Base-by-base conservation (phyloP, 2,797 vertebrate genomes). In the Darevskia nairensis region DNA sequence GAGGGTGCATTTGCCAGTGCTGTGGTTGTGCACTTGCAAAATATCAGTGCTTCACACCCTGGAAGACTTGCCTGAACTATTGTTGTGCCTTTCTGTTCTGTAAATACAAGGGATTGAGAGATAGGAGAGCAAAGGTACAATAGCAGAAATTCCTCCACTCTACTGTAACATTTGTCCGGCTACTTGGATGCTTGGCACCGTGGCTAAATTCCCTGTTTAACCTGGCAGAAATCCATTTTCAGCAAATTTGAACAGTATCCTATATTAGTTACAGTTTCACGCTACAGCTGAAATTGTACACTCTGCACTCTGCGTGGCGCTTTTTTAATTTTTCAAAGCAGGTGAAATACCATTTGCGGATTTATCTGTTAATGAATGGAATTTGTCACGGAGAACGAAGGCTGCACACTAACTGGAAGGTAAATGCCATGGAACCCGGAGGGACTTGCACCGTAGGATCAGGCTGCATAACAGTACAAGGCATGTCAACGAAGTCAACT, bases 191-290 rank as follows among this genome's bases (percentile, higher is more conserved):
- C 59, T 39, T 88, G 61, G 55, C 1, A 61, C 1, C 84, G 55
- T 50, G 77, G 1, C 76, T 66, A 27, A n/a, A 85, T 74, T 75
- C 76, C 61, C 4, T 72, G 17, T 75, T 69, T 66, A 71, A 44
- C 71, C 88, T 77, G 55, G 77, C 44, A 76, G 13, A 87, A 81
- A 27, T 29, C 35, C n/a, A 61, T 46, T 88, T 80, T 64, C 83
- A 78, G 15, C 8, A 78, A 4, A 27, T 77, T 72, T 21, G 11
- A 0, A 0, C 1, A 85, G 8, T 10, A 7, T 69, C 59, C 8
- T 85, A 15, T n/a, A 76, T 88, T 81, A 84, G n/a, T 91, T n/a
- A 84, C 91, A 86, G 50, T 61, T 89, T 81, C 46, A 77, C 41
- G 55, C 8, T 21, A 55, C 0, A 1, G 77, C 69, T 78, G 68